A percentile compares a stretch with the other conserved stretches of the same genome.
Evolutionary conservation across 1,140 invertebrate species (phyloP).

Genomic region (Sarcophaga peregrina): DNA sequence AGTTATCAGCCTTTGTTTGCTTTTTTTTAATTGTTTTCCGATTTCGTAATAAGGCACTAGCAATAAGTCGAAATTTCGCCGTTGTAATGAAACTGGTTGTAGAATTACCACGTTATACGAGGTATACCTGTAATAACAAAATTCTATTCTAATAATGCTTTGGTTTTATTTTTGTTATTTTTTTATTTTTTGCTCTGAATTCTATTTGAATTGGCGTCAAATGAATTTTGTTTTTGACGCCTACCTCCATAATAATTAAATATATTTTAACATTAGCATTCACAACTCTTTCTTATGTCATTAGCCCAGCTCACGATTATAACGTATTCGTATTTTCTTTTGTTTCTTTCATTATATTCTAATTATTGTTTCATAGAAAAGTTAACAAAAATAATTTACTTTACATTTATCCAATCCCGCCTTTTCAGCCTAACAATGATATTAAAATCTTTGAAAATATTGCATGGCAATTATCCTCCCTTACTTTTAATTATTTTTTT

Average conservation of each 20-base stretch:
- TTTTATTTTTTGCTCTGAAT: too few relatives aligned
- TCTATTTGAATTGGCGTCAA: too few relatives aligned
- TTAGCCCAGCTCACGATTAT: not conserved
- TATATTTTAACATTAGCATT: not conserved
- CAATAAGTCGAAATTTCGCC: too few relatives aligned
- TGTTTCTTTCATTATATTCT: not conserved
- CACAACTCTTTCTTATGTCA: not conserved
- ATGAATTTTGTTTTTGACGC: not conserved
- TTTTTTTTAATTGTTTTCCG: too few relatives aligned
- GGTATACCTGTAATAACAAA: too few relatives aligned
- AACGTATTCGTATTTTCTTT: not conserved
- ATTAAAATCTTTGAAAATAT: conserved; percentile 19
- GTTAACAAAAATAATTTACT: not conserved
- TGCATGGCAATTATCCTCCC: not conserved
- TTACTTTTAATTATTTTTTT: too few relatives aligned
- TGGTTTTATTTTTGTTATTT: too few relatives aligned
- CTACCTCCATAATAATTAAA: not conserved
- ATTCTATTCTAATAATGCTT: too few relatives aligned
- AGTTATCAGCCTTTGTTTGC: too few relatives aligned
- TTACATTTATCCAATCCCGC: not conserved
- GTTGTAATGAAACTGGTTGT: too few relatives aligned
- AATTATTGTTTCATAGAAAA: not conserved
- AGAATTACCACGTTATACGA: too few relatives aligned
- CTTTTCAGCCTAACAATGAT: not conserved
- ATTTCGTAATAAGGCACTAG: too few relatives aligned